phyloP scores from a whole-genome alignment of 2,888 invertebrate species.

The Metacarcinus magister region DNA sequence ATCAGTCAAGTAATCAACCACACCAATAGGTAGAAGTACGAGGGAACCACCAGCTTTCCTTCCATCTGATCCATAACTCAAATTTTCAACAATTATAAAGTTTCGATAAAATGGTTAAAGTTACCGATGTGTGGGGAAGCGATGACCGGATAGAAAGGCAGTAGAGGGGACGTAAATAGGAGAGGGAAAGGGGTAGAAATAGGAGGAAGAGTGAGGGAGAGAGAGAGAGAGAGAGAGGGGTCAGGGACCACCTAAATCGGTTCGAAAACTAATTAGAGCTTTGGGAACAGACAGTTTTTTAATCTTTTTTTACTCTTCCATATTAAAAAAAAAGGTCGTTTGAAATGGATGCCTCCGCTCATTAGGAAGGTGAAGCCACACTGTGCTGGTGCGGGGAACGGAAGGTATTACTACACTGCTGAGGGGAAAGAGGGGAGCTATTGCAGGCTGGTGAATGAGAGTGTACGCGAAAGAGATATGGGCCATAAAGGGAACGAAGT shows the following conservation, averaged over 20 bases:
- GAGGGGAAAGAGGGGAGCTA: background rate
- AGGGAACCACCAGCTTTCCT: background rate
- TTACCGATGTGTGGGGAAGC: conserved; percentile 9
- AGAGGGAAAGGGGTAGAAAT: conserved; percentile 1
- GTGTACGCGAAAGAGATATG: conserved; percentile 35
- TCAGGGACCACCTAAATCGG: conserved; percentile 10
- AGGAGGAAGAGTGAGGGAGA: conserved; percentile 42
- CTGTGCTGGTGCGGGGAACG: background rate
- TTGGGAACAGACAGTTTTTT: conserved; percentile 32
- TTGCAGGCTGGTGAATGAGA: background rate
- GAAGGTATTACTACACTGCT: background rate
- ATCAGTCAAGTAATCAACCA: background rate
- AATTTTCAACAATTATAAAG: conserved; percentile 36
- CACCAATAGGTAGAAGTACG: background rate
- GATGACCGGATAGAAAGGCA: background rate
- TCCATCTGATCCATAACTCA: background rate
- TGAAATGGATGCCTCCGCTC: background rate
- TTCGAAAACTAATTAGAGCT: conserved; percentile 48
- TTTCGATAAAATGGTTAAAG: conserved; percentile 31
- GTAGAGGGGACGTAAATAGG: background rate
- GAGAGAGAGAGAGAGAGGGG: background rate
- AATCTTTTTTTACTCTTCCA: background rate
- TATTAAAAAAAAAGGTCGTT: background rate
- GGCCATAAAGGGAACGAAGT: conserved; percentile 20
- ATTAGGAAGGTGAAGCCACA: conserved; percentile 17